Conservation (phyloP, 2,113 vertebrate genomes). For the Lates calcarifer region DNA sequence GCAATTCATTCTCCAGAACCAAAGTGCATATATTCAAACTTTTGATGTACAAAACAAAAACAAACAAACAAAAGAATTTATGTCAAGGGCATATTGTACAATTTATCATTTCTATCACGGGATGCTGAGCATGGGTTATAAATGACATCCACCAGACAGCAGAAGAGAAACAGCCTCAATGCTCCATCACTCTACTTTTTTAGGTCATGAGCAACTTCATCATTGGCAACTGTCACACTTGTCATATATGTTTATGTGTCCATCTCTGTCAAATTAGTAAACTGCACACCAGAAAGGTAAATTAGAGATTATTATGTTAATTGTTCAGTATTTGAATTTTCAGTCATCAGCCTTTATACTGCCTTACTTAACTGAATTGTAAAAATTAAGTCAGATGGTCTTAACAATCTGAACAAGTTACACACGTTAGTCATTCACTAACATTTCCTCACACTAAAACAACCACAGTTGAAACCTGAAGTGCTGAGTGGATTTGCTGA, state of each 20-base stretch:
- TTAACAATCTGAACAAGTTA: not conserved
- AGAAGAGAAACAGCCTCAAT: constrained; percentile 36
- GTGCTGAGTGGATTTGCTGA: constrained; percentile 31
- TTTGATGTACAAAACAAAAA: not conserved
- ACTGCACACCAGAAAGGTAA: not conserved
- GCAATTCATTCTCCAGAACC: not conserved
- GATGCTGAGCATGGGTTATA: not conserved
- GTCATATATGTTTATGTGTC: too few relatives aligned
- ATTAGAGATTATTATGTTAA: not conserved
- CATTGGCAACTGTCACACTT: not conserved
- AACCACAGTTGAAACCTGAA: not conserved
- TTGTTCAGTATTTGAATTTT: not conserved
- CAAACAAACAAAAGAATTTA: too few relatives aligned
- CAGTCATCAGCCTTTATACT: not conserved
- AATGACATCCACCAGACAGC: constrained; percentile 38
- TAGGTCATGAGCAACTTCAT: constrained; percentile 36
- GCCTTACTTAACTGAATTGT: not conserved
- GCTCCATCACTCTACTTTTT: constrained; percentile 33
- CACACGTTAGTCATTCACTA: not conserved
- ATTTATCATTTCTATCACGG: constrained; percentile 22
- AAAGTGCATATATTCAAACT: not conserved
- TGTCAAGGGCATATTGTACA: constrained; percentile 1
- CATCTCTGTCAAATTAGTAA: not conserved
- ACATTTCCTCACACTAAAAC: constrained; percentile 8
- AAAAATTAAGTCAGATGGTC: not conserved